Base-by-base conservation (phyloP, 2,888 invertebrate species). In the Acronicta psi region DNA sequence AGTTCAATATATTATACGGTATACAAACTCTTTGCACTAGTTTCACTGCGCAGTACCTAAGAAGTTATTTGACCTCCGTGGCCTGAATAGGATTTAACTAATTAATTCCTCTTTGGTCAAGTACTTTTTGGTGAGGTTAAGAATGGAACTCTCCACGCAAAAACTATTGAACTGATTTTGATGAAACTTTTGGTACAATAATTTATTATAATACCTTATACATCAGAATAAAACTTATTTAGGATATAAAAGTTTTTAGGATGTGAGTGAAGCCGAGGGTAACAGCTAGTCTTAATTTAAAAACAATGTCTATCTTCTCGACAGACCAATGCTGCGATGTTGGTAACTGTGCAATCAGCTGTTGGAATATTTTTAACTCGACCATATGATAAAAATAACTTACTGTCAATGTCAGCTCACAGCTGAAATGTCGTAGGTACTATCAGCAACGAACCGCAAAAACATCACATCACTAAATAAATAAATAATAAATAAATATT, bases 341-440 rank as follows among this genome's bases (percentile, higher is more conserved):
- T 34, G 9, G 13, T 29, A 36, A 45, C n/a, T 40, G 6, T 20
- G 9, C 20, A 62, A 63, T 63, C 63, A 63, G 63, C 63, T 66
- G 66, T 56, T 45, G 0, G 37, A 2, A 20, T 41, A 49, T 20
- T 41, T 59, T 20, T 54, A 60, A 37, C 42, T 58, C 38, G 31
- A 45, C 31, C 45, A 31, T 41, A n/a, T 20, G 67, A 44, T 66
- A 66, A 37, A 60, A 66, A 67, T 66, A 66, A 10, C 31, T 5
- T 8, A 9, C 50, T 23, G 34, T 40, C 66, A 66, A n/a, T 47
- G 51, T 67, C 55, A 44, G 11, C 17, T 17, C 1, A 34, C 55
- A 44, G 11, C 17, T 17, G 7, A 34, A n/a, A 34, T 1, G n/a
- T 29, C 11, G 4, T 11, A 29, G 11, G 29, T 29, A 29, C 29